Base-by-base conservation (phyloP, 2,113 vertebrate species). In the Alethe diademata region DNA sequence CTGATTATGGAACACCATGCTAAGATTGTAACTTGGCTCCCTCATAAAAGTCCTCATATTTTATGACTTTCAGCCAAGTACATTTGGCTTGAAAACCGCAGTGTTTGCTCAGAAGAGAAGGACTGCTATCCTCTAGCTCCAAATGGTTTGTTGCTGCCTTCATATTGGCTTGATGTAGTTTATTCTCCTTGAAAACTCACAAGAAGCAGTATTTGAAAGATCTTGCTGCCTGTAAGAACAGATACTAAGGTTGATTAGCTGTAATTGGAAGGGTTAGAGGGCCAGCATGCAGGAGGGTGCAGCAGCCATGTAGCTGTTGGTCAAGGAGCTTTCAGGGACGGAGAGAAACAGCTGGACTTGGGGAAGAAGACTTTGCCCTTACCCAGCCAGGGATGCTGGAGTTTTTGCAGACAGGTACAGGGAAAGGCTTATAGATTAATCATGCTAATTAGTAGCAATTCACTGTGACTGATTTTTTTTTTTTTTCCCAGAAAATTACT, bases 31-130 rank as follows among this genome's bases (percentile, higher is more conserved):
- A 74, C 47, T 92, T 93, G 74, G 58, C 88, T 93, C 17, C 43
- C 24, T 93, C 8, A 2, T 86, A 43, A 70, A 14, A 92, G 23
- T 18, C 18, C 43, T 94, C 38, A 38, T 65, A 40, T 60, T 86
- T 87, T 74, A 56, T 64, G 35, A 53, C 40, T 91, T 84, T 60
- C 71, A 94, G 82, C 93, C 78, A 90, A 94, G 71, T 51, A n/a
- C 79, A 60, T 83, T 86, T 96, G 85, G 58, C 60, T 76, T 76
- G 78, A 36, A 79, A 79, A 35, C 28, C 9, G 3, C 20, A 53
- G 1, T 88, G 50, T 72, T 95, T 94, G 54, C 67, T 88, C 50
- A 36, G 53, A 76, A 92, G 61, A 42, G 31, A 35, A 84, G 38
- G 33, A 26, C 35, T 78, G 47, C 60, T 88, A 14, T 93, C 33